phyloP scores from a whole-genome alignment of 1,140 invertebrate genomes.

The Pseudomyrmex cubaensis region DNA sequence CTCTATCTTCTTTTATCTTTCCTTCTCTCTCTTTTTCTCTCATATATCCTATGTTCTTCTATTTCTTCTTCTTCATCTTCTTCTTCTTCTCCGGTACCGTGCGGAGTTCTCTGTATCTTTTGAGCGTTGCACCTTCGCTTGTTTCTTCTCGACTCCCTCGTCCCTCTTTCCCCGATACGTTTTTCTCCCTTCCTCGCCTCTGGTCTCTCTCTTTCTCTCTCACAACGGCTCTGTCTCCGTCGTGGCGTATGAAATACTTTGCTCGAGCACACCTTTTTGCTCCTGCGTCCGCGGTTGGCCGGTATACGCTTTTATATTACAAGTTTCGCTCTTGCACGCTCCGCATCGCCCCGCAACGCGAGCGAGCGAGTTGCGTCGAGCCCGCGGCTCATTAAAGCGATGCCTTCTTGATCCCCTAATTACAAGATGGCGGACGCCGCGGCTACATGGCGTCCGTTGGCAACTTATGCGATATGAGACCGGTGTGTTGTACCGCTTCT shows the following conservation, averaged over 20 bases:
- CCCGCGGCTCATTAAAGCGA: slow-evolving; percentile 82
- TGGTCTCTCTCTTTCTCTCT: neutral
- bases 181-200: slow-evolving; percentile 31
- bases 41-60: slow-evolving; percentile 46
- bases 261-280: slow-evolving; percentile 67
- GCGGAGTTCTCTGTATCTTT: slow-evolving; percentile 27
- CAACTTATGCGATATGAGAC: slow-evolving; percentile 53
- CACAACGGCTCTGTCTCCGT: slow-evolving; percentile 8
- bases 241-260: slow-evolving; percentile 76
- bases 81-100: slow-evolving; percentile 22
- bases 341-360: slow-evolving; percentile 32
- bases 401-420: slow-evolving; percentile 83
- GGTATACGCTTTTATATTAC: slow-evolving; percentile 72
- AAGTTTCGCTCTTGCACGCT: slow-evolving; percentile 66
- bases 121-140: slow-evolving; percentile 23
- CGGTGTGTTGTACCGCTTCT: neutral
- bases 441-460: slow-evolving; percentile 77
- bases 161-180: neutral
- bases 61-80: slow-evolving; percentile 35
- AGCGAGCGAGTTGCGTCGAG: slow-evolving; percentile 31
- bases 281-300: slow-evolving; percentile 67
- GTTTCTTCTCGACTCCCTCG: slow-evolving; percentile 25
- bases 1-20: slow-evolving; percentile 9
- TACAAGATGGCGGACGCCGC: slow-evolving; percentile 82
- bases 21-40: slow-evolving; percentile 30